Evolutionary conservation across 2,888 invertebrate species (phyloP), one percentile per base, ranked within the genome.

Genomic region (Anodontia alba): DNA sequence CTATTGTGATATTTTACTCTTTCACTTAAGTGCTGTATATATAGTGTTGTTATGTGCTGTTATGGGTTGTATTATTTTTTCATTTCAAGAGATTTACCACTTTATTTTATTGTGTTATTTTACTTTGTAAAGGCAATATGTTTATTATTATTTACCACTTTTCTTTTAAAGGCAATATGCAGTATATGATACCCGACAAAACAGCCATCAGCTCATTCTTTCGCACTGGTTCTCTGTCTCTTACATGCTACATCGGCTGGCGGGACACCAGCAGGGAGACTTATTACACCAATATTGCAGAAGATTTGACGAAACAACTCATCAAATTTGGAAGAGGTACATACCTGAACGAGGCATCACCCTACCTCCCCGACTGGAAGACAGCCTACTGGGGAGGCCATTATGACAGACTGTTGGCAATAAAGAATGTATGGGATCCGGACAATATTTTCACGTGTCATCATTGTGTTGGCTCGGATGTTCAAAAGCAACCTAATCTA

Each of bases 391-490:
- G 91, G 91, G 89, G 89, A 10, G 72, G 78, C n/a, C 78, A 83
- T 46, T 90, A 90, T 68, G 74, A 83, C 49, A 69, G 84, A 10
- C 76, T 90, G n/a, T 62, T 90, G 26, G 33, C 36, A 1, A 83
- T 88, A 57, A 90, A 90, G 77, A 51, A 76, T 31, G 23, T 71
- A 31, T 89, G 86, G 81, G 89, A 90, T 71, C 90, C 88, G 0
- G 76, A 73, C 31, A 84, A 89, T 49, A 72, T 89, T 33, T 84
- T 90, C 67, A 84, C 86, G 12, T 89, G 90, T 31, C 76, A 83
- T 23, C 86, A 90, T 71, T 90, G 90, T 75, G 90, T 90, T 8
- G 90, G 90, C 12, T 90, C 89, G 0, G 89, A 90, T 23, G 7
- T 23, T 8, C 8, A 33, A 10, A 62, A 29, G 1, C 33, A 62